These are phyloP conservation scores for Drosophila sproati DNA, from an alignment of 1,140 invertebrate species.

Conservation along the genomic window DNA sequence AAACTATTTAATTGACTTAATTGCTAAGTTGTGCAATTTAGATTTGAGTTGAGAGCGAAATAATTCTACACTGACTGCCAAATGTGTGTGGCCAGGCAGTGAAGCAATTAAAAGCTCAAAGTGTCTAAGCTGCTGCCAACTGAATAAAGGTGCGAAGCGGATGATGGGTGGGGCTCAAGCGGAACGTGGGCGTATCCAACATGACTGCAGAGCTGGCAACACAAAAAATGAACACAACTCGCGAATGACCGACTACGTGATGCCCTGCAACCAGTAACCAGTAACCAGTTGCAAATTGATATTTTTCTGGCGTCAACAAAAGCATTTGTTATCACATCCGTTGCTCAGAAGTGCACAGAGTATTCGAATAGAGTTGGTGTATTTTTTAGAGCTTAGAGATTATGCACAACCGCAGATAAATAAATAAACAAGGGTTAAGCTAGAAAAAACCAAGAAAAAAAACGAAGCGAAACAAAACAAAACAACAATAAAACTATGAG, in stretches of 20 bases:
- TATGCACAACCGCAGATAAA: slow-evolving; percentile 30
- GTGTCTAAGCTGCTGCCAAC: slow-evolving; percentile 26
- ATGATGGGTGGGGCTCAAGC: background rate
- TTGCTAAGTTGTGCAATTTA: background rate
- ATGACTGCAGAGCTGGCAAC: slow-evolving; percentile 18
- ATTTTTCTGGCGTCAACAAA: no score
- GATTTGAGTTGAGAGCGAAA: background rate
- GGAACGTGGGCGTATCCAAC: background rate
- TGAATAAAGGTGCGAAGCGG: background rate
- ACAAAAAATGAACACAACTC: background rate
- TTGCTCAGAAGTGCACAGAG: no score
- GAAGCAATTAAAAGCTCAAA: slow-evolving; percentile 47
- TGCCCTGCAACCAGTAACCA: no score
- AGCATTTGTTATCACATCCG: no score
- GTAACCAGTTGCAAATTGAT: no score
- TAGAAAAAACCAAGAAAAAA: background rate
- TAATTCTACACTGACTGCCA: slow-evolving; percentile 24
- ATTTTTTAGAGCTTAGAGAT: slow-evolving; percentile 21
- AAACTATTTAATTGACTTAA: no score
- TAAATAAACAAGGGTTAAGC: slow-evolving; percentile 27
- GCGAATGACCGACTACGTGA: no score
- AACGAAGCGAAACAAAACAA: background rate
- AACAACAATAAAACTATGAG: slow-evolving; percentile 7
- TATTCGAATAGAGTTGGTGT: background rate
- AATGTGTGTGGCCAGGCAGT: slow-evolving; percentile 45